Conservation (phyloP, 2,797 vertebrate species). For the Tangara arthus region DNA sequence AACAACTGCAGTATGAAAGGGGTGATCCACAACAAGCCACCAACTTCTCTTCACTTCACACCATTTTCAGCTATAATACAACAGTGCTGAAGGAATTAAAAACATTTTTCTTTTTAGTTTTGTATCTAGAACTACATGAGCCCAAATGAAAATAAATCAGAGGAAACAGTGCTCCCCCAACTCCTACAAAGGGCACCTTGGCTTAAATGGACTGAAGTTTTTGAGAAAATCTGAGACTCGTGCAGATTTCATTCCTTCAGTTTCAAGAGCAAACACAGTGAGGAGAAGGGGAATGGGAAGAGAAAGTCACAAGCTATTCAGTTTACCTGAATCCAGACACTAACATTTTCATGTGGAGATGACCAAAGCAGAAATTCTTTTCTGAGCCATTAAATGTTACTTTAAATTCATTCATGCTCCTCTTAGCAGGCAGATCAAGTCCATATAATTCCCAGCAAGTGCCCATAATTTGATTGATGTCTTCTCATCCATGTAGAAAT, state of each 20-base stretch:
- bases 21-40: not conserved
- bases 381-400: slow-evolving; percentile 15
- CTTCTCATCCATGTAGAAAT: slow-evolving; percentile 34
- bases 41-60: not conserved
- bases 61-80: not conserved
- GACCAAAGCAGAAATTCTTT: not conserved
- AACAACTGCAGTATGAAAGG: not conserved
- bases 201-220: not conserved
- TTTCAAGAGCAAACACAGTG: not conserved
- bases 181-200: not conserved
- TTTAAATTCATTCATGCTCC: slow-evolving; percentile 25
- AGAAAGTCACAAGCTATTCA: not conserved
- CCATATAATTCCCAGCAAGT: slow-evolving; percentile 16
- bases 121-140: not conserved
- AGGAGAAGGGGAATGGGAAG: slow-evolving; percentile 9
- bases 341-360: not conserved
- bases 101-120: not conserved
- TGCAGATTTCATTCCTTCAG: not conserved
- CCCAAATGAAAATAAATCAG: not conserved
- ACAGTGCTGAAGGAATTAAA: not conserved
- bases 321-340: not conserved
- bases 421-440: slow-evolving; percentile 11
- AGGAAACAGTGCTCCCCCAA: not conserved
- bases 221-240: not conserved
- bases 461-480: slow-evolving; percentile 14